Percentiles rank a stretch among this genome's conserved stretches.
These are phyloP conservation scores for Ascidia mentula DNA, from an alignment of 23 tunicate genomes.

Conservation along the genomic window DNA sequence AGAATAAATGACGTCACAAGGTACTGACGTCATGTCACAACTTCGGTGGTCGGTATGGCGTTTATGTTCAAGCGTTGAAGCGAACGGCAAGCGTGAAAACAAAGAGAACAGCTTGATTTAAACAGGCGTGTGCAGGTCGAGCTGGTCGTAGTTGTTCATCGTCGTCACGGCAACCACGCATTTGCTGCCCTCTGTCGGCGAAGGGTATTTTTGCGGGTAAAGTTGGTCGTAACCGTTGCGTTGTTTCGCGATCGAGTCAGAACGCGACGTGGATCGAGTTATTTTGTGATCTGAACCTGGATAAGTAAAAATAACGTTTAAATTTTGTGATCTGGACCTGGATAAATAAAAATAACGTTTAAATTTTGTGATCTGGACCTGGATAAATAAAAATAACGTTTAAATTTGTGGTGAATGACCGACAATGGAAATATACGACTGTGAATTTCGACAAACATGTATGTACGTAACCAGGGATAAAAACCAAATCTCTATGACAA, in stretches of 20 bases:
- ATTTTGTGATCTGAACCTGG: conserved; percentile 10
- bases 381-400: no score
- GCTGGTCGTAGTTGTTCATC: conserved; percentile 51
- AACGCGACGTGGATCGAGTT: conserved; percentile 12
- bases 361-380: no score
- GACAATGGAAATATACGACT: no score
- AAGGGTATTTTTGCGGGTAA: conserved; percentile 29
- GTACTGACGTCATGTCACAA: background rate
- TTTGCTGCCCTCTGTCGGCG: conserved; percentile 1
- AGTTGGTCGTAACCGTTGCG: conserved; percentile 73
- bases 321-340: no score
- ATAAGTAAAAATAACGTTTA: background rate
- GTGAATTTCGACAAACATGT: no score
- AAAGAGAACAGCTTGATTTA: background rate
- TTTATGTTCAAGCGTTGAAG: conserved; percentile 5
- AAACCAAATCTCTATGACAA: no score
- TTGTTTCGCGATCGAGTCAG: conserved; percentile 33
- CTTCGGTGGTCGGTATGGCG: background rate
- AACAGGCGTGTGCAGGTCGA: conserved; percentile 57
- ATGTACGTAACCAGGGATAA: no score
- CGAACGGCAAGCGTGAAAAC: background rate
- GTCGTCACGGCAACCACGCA: conserved; percentile 35
- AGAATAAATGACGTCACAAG: background rate
- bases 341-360: no score
- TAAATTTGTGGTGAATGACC: no score